These are phyloP conservation scores for Hyles lineata DNA, from an alignment of 2,888 invertebrate genomes.

Conservation along the genomic window DNA sequence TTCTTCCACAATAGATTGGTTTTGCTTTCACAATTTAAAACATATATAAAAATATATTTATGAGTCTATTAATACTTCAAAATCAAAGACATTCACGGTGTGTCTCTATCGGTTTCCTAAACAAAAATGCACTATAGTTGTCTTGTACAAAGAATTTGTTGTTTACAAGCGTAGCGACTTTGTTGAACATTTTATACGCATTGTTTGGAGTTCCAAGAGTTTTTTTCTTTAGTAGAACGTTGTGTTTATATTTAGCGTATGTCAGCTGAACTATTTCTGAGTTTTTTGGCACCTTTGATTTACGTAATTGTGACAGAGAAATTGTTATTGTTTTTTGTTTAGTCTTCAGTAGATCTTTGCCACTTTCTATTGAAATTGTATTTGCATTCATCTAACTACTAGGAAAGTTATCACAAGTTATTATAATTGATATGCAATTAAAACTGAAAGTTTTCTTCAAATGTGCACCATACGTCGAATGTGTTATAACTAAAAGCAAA, in stretches of 20 bases:
- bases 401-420: too few relatives aligned
- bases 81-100: background rate
- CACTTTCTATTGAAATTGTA: too few relatives aligned
- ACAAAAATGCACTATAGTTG: background rate
- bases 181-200: constrained; percentile 48
- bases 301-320: too few relatives aligned
- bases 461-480: too few relatives aligned
- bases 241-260: constrained; percentile 7
- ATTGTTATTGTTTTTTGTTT: too few relatives aligned
- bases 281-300: too few relatives aligned
- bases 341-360: too few relatives aligned
- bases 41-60: background rate
- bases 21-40: background rate
- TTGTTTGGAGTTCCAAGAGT: constrained; percentile 56
- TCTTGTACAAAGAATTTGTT: constrained; percentile 47
- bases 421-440: too few relatives aligned
- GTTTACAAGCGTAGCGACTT: constrained; percentile 50
- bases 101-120: background rate
- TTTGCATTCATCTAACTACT: too few relatives aligned
- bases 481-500: too few relatives aligned
- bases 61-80: background rate
- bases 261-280: background rate
- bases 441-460: too few relatives aligned
- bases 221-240: constrained; percentile 32
- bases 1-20: too few relatives aligned